Percentiles rank a stretch among this genome's conserved stretches.
Conservation (phyloP, 2,888 invertebrate genomes). For the Pristionchus arcanus region DNA sequence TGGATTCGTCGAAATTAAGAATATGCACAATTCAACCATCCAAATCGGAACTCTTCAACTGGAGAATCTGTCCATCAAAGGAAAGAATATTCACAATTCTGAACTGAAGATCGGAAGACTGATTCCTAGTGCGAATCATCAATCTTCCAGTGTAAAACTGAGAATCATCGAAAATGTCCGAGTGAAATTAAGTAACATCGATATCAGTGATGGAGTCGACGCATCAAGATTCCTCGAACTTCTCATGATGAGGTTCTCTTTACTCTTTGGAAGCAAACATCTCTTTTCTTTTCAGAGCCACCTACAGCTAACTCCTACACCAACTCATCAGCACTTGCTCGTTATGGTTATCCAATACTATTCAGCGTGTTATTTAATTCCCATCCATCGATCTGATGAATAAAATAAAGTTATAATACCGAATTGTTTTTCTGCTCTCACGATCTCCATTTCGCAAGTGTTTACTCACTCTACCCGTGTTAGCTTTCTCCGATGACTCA, state of each 20-base stretch:
- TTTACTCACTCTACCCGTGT: neutral
- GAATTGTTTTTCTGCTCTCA: neutral
- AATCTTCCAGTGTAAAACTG: neutral
- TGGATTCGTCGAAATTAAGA: neutral
- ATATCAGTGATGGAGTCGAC: neutral
- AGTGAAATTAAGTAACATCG: neutral
- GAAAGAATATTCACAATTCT: neutral
- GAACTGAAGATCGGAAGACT: neutral
- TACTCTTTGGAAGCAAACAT: neutral
- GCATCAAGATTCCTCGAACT: neutral
- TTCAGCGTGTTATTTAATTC: neutral
- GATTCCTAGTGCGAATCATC: neutral
- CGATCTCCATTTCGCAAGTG: neutral
- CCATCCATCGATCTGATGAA: too few species aligned
- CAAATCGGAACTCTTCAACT: neutral
- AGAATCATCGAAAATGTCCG: neutral
- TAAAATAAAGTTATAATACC: too few species aligned
- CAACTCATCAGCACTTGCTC: too few species aligned
- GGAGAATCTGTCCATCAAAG: neutral
- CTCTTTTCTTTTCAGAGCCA: neutral
- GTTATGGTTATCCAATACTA: neutral
- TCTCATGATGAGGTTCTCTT: neutral
- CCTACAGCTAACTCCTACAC: neutral
- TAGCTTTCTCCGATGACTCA: neutral
- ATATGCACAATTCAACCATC: constrained; percentile 2